Evolutionary conservation across 2,113 vertebrate genomes (phyloP).

Genomic region (Aix galericulata): DNA sequence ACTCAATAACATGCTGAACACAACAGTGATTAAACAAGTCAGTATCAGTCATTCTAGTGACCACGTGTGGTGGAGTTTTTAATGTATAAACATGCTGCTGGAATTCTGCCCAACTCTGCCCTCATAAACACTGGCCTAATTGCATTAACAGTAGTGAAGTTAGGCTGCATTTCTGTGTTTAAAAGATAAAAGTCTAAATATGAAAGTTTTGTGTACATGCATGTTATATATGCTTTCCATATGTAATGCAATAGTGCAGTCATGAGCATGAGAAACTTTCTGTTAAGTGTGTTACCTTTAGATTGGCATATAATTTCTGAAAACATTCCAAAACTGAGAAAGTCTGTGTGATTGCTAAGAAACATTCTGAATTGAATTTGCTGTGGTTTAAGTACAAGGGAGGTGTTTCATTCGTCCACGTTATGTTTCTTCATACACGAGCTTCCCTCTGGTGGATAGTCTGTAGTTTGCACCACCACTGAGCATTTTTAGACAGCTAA

Average conservation of each 20-base stretch:
- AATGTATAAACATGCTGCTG: not conserved
- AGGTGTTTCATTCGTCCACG: not conserved
- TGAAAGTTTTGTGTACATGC: not conserved
- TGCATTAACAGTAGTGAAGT: not conserved
- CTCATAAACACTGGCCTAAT: not conserved
- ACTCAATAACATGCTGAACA: not conserved
- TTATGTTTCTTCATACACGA: not conserved
- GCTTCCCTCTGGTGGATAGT: constrained; percentile 24
- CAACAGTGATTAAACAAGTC: not conserved
- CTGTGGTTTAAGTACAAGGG: not conserved
- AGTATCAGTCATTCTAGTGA: not conserved
- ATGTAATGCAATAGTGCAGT: not conserved
- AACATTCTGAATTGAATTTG: not conserved
- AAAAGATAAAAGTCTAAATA: not conserved
- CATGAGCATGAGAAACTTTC: not conserved
- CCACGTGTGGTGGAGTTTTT: not conserved
- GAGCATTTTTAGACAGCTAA: not conserved
- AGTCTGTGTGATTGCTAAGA: not conserved
- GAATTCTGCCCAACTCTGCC: not conserved
- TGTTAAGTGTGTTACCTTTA: not conserved
- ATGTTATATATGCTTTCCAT: not conserved
- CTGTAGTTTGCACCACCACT: not conserved
- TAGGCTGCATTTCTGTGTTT: not conserved
- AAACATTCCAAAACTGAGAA: not conserved
- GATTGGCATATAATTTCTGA: not conserved